Base-by-base conservation (phyloP, 2,888 invertebrate genomes). In the Drosophila mettleri region DNA sequence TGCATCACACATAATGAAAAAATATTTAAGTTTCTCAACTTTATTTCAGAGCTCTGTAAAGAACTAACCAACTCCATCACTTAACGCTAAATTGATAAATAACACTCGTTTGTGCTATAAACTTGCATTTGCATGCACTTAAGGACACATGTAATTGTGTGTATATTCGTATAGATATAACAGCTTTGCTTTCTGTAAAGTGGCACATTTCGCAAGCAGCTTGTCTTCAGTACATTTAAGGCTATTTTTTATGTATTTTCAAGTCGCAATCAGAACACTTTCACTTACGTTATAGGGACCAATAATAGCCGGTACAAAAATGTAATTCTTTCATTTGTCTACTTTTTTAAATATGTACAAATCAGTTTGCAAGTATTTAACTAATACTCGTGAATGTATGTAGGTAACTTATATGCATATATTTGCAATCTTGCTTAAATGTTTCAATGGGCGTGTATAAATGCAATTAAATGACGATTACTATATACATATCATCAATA, bases 401-500 rank as follows among this genome's bases (percentile, higher is more conserved):
- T 34, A 7, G n/a, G 7, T n/a, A 5, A 34, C n/a, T 6, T 7
- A 36, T n/a, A 6, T 43, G 9, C 16, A 2, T 24, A 10, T 6
- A 16, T 5, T 6, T 10, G 5, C 9, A 24, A 43, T n/a, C 24
- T 9, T 0, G n/a, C 9, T 24, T n/a, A 8, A 16, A 1, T 16
- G 6, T 10, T 24, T 27, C 27, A 45, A 45, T 10, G 43, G 43
- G 43, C 43, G 43, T 45, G 43, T 45, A 27, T 45, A 27, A 27
- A 27, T 8, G 16, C 27, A 10, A 27, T 45, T 1, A 10, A 45
- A 5, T 45, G 14, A 10, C 27, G 27, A 27, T 27, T 45, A 27
- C 27, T 16, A 45, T 16, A 43, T 43, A 29, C 29, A 29, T 29
- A 45, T 45, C 24, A 45, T 45, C 43, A 45, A 45, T 45, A 45